Percentiles rank a stretch among this genome's conserved stretches.
These are phyloP conservation scores for Leptestheria dahalacensis DNA, from an alignment of 1,140 invertebrate genomes.

Conservation along the genomic window DNA sequence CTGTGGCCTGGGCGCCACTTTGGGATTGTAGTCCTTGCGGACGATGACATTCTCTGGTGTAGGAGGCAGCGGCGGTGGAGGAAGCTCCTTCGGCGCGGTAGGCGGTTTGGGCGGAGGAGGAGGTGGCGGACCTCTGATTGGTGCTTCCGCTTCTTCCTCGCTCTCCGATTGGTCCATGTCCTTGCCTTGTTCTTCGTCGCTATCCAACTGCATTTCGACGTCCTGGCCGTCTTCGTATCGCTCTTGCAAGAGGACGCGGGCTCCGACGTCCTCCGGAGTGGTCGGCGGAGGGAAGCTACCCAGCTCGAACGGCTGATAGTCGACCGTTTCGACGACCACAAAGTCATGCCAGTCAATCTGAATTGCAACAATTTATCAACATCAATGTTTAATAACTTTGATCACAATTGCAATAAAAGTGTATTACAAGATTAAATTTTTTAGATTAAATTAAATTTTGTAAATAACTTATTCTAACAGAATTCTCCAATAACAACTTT, in stretches of 20 bases:
- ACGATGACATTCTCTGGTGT: constrained; percentile 81
- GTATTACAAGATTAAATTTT: too few species aligned
- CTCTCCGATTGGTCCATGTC: constrained; percentile 16
- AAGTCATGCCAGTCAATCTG: constrained; percentile 99
- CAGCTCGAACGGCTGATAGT: constrained; percentile 91
- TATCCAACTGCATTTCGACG: constrained; percentile 60
- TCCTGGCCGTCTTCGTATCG: constrained; percentile 45
- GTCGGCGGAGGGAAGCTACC: constrained; percentile 94
- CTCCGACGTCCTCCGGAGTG: constrained; percentile 90
- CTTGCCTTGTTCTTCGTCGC: constrained; percentile 45
- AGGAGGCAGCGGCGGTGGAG: constrained; percentile 44
- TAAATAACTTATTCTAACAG: too few species aligned
- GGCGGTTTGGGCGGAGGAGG: constrained; percentile 19
- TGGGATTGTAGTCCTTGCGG: constrained; percentile 93
- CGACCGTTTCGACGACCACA: constrained; percentile 98
- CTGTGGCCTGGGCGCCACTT: constrained; percentile 43
- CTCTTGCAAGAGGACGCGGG: constrained; percentile 54
- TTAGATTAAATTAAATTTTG: too few species aligned
- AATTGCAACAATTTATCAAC: not conserved
- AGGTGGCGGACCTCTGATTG: constrained; percentile 23
- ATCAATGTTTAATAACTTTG: not conserved
- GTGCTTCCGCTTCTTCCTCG: constrained; percentile 21
- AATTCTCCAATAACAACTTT: too few species aligned
- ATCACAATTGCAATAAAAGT: too few species aligned
- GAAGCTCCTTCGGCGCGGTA: constrained; percentile 22